Conservation (phyloP, 2,888 invertebrate species). For the Electrophaes corylata region DNA sequence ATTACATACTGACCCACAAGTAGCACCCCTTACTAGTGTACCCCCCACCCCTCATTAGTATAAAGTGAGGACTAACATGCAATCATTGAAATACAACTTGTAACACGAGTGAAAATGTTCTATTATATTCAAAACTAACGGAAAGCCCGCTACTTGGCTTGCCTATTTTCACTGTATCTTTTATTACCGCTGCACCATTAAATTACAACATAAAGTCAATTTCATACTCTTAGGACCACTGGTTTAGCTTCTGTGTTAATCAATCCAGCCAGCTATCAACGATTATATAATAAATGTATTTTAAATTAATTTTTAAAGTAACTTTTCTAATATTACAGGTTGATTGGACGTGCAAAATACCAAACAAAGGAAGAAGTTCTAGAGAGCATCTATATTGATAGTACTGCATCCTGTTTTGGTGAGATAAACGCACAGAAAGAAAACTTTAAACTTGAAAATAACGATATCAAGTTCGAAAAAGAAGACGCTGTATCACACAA, state of each 20-base stretch:
- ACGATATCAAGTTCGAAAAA: conserved; percentile 64
- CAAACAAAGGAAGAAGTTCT: conserved; percentile 81
- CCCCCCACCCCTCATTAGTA: too few species aligned
- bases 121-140: too few species aligned
- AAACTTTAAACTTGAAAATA: conserved; percentile 57
- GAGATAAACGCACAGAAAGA: conserved; percentile 76
- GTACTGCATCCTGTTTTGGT: conserved; percentile 80
- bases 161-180: too few species aligned
- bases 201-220: not conserved
- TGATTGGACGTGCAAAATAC: conserved; percentile 77
- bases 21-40: too few species aligned
- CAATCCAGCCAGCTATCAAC: too few species aligned
- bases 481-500: conserved; percentile 66
- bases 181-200: not conserved
- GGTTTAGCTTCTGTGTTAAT: too few species aligned
- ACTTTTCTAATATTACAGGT: conserved; percentile 63
- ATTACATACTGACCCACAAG: not conserved
- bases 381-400: conserved; percentile 80
- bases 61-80: too few species aligned
- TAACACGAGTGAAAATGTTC: too few species aligned
- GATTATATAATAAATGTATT: too few species aligned
- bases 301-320: not conserved
- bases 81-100: too few species aligned
- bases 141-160: too few species aligned
- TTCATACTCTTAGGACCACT: too few species aligned